Evolutionary conservation across 2,888 invertebrate species (phyloP).

Genomic region (Drosophila paracracens): DNA sequence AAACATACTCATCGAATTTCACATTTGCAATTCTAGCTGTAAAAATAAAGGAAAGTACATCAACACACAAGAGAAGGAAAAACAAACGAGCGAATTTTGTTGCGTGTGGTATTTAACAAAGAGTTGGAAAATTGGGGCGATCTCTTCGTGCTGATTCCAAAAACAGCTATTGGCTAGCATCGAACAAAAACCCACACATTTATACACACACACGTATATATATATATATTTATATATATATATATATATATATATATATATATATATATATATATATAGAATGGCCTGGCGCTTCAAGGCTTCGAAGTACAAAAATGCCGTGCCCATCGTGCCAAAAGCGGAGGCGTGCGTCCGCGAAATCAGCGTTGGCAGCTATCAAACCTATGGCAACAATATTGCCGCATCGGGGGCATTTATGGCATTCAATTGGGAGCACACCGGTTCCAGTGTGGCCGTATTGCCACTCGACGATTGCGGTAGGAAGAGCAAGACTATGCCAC

Average conservation of each 20-base stretch:
- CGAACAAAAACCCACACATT: conserved; percentile 16
- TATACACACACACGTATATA: not conserved
- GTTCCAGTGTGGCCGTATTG: conserved; percentile 95
- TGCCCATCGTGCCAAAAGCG: conserved; percentile 97
- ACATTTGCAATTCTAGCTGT: conserved; percentile 39
- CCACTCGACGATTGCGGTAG: conserved; percentile 95
- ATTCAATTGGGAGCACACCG: conserved; percentile 97
- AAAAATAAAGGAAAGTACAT: conserved; percentile 2
- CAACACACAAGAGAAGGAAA: not conserved
- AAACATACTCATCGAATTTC: conserved; percentile 24
- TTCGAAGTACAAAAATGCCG: conserved; percentile 99
- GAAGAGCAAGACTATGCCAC: conserved; percentile 94
- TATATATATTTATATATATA: not conserved
- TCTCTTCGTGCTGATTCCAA: conserved; percentile 1
- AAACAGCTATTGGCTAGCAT: conserved; percentile 13
- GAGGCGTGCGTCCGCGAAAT: conserved; percentile 95
- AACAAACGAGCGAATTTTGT: conserved; percentile 17
- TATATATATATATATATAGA: not conserved
- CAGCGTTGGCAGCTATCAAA: conserved; percentile 96
- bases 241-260: not conserved
- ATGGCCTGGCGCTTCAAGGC: conserved; percentile 99
- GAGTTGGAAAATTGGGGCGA: conserved; percentile 31
- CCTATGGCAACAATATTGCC: conserved; percentile 97
- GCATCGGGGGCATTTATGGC: conserved; percentile 97
- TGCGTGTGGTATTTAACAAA: not conserved